These are phyloP conservation scores for Anas bernieri DNA, from an alignment of 2,797 vertebrate genomes.

Conservation along the genomic window DNA sequence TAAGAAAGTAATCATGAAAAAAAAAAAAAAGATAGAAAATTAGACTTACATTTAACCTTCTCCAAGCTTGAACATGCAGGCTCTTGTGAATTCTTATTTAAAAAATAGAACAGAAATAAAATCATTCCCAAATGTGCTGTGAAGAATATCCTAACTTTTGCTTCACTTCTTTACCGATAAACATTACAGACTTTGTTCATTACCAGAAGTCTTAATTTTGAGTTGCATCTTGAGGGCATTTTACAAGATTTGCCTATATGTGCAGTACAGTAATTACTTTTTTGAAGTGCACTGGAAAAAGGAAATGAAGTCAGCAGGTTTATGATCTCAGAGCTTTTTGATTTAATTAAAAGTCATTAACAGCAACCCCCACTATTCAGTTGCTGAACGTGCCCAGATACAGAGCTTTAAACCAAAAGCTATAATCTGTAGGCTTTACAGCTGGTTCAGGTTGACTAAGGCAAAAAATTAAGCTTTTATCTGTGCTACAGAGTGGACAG, in stretches of 20 bases:
- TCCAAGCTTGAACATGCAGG: background rate
- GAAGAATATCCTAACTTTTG: conserved; percentile 2
- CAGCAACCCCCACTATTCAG: conserved; percentile 30
- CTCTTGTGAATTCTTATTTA: background rate
- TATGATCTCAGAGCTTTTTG: conserved; percentile 60
- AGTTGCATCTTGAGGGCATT: conserved; percentile 46
- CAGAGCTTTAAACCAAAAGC: background rate
- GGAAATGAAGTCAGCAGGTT: conserved; percentile 64
- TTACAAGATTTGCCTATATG: conserved; percentile 49
- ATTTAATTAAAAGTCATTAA: conserved; percentile 71
- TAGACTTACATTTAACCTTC: background rate
- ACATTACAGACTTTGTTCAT: background rate
- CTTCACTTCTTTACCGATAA: conserved; percentile 27
- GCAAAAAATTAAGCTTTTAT: background rate
- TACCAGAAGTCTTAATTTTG: conserved; percentile 50
- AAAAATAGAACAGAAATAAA: conserved; percentile 2
- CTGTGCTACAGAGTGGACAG: background rate
- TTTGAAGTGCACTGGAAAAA: conserved; percentile 54
- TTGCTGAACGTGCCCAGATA: conserved; percentile 11
- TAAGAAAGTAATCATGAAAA: background rate
- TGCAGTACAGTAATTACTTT: conserved; percentile 63
- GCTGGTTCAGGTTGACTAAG: background rate
- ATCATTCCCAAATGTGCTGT: background rate
- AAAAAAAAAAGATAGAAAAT: background rate
- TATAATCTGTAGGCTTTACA: background rate